Base-by-base conservation (phyloP, 1,140 invertebrate genomes). In the Chironomus tepperi region DNA sequence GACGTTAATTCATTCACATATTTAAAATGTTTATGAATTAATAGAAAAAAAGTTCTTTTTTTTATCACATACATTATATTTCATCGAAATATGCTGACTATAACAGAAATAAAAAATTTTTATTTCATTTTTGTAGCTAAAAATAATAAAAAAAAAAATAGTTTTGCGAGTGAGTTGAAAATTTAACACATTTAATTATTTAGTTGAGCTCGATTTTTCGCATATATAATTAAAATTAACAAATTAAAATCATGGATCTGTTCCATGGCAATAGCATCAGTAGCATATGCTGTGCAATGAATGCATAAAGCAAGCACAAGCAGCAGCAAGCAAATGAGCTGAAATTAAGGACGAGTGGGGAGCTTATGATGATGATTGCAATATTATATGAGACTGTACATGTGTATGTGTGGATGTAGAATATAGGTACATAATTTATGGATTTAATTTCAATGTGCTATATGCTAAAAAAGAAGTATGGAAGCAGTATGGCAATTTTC, bases 171-270 rank as follows among this genome's bases (percentile, higher is more conserved):
- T n/a, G 47, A 57, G 65, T 70, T 21, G 65, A 70, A 70, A 19
- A 70, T 8, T 19, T 12, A 8, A 10, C 65, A 18, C 65, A 70
- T 70, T 70, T 70, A 70, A 70, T 70, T 70, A 70, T 70, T 70
- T 19, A 70, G 65, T 70, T 70, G 16, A 19, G 65, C 65, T 70
- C 65, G 65, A 70, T 70, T 67, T 70, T 57, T 70, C 18, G 65
- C 65, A 19, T 70, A 19, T 21, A 70, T 21, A 70, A 70, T 70
- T 70, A 70, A 70, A 70, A 70, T 70, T 70, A 70, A 70, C 65
- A 70, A 70, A 70, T 70, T 70, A 70, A 70, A 70, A 70, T 70
- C 65, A 57, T 57, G 47, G 47, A 57, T 57, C 12, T 57, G 47
- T 57, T 34, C 12, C n/a, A 57, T 57, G 12, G 47, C 8, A 57